phyloP scores from a whole-genome alignment of 2,888 invertebrate species.

The Lamproptera curius region DNA sequence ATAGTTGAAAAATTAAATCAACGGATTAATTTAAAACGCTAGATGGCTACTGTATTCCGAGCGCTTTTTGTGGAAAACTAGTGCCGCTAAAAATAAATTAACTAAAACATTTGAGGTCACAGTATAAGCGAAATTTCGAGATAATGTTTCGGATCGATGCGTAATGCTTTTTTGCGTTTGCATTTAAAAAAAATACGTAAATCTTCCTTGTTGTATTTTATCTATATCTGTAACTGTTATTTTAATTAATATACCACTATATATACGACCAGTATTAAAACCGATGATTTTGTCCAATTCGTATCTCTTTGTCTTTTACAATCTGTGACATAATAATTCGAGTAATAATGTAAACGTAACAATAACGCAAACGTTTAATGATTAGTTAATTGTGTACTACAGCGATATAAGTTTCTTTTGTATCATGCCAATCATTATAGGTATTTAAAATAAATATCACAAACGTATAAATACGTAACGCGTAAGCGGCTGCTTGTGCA shows the following conservation, averaged over 20 bases:
- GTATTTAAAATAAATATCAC: conserved; percentile 22
- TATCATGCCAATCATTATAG: conserved; percentile 21
- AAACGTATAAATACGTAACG: conserved; percentile 19
- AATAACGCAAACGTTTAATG: conserved; percentile 14
- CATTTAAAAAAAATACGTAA: too few species aligned
- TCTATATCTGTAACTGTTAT: too few species aligned
- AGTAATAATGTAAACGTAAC: not conserved
- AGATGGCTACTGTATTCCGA: conserved; percentile 35
- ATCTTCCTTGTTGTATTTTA: too few species aligned
- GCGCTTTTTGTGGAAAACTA: conserved; percentile 49
- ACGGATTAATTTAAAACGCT: too few species aligned
- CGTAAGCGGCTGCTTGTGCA: conserved; percentile 10
- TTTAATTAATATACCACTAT: too few species aligned
- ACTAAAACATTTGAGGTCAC: conserved; percentile 47
- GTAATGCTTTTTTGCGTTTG: not conserved
- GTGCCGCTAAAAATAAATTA: conserved; percentile 55
- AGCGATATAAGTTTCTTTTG: conserved; percentile 19
- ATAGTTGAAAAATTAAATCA: too few species aligned
- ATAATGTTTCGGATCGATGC: conserved; percentile 26
- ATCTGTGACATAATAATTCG: not conserved
- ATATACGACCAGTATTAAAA: too few species aligned
- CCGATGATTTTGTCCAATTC: too few species aligned
- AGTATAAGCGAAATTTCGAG: conserved; percentile 35
- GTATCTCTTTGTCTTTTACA: too few species aligned
- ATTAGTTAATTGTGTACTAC: conserved; percentile 26